Conservation (phyloP, 2,888 invertebrate genomes). For the Nudaria mundana region DNA sequence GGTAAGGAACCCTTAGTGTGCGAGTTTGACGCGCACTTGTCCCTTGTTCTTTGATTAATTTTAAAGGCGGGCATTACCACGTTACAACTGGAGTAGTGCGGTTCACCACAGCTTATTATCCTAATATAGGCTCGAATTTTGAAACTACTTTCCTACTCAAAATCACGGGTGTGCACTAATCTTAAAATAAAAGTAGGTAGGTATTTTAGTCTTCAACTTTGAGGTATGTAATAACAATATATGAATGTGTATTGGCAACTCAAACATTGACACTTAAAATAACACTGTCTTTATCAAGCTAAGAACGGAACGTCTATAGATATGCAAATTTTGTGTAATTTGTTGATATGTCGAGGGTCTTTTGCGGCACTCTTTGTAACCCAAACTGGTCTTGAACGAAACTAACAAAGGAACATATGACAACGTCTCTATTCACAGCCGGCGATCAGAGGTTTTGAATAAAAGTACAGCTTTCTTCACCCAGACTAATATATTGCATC, state of each 20-base stretch:
- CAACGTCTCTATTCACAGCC: conserved; percentile 64
- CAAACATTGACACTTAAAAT: conserved; percentile 63
- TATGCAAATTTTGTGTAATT: conserved; percentile 78
- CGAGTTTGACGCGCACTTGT: too few species aligned
- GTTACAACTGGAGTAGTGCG: too few species aligned
- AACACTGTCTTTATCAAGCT: conserved; percentile 59
- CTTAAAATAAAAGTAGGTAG: too few species aligned
- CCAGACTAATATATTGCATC: conserved; percentile 61
- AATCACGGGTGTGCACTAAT: too few species aligned
- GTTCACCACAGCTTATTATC: too few species aligned
- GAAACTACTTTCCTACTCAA: too few species aligned
- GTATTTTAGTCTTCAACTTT: too few species aligned
- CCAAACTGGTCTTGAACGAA: conserved; percentile 62
- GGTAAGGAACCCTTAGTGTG: too few species aligned
- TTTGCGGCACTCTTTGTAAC: conserved; percentile 74
- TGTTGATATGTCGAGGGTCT: conserved; percentile 78
- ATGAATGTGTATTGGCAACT: conserved; percentile 43
- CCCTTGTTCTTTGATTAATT: too few species aligned
- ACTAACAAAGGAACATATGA: conserved; percentile 68
- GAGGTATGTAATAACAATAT: conserved; percentile 52
- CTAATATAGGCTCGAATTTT: too few species aligned
- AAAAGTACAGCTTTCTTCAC: conserved; percentile 45
- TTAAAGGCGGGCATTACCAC: too few species aligned
- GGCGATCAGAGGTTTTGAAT: conserved; percentile 45
- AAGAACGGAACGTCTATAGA: conserved; percentile 57